A percentile compares a stretch with the other conserved stretches of the same genome.
phyloP scores from a whole-genome alignment of 37 sponge, comb jelly and placozoan species.

The Chondrosia reniformis region DNA sequence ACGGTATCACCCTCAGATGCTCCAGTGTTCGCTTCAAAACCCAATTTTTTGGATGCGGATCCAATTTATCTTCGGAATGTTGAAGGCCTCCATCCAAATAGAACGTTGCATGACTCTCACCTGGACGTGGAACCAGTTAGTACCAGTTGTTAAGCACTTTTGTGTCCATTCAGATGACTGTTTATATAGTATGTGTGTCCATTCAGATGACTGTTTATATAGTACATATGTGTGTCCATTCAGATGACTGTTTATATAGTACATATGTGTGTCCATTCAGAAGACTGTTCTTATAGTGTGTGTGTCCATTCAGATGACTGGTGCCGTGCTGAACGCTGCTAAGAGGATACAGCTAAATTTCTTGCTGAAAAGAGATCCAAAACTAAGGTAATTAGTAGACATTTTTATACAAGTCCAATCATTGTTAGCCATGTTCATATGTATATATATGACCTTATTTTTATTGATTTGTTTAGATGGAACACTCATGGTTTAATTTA shows the following conservation, averaged over 20 bases:
- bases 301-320: slow-evolving; percentile 27
- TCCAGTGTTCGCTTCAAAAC: slow-evolving; percentile 86
- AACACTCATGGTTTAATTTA: too few relatives aligned
- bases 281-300: slow-evolving; percentile 1
- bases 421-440: not conserved
- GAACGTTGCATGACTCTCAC: slow-evolving; percentile 52
- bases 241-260: not conserved
- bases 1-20: slow-evolving; percentile 28
- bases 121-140: slow-evolving; percentile 71
- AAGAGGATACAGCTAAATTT: slow-evolving; percentile 81
- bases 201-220: not conserved
- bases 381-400: slow-evolving; percentile 11
- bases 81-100: slow-evolving; percentile 48
- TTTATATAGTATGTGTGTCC: not conserved
- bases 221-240: not conserved
- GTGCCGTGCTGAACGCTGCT: slow-evolving; percentile 60
- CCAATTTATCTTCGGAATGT: slow-evolving; percentile 42
- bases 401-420: not conserved
- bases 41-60: slow-evolving; percentile 89
- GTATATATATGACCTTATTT: too few relatives aligned
- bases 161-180: slow-evolving; percentile 7
- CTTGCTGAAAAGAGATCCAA: not conserved
- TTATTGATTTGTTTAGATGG: too few relatives aligned
- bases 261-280: not conserved
- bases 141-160: slow-evolving; percentile 1